Conservation (phyloP, 2,113 vertebrate genomes). For the Cranoglanis bouderius region DNA sequence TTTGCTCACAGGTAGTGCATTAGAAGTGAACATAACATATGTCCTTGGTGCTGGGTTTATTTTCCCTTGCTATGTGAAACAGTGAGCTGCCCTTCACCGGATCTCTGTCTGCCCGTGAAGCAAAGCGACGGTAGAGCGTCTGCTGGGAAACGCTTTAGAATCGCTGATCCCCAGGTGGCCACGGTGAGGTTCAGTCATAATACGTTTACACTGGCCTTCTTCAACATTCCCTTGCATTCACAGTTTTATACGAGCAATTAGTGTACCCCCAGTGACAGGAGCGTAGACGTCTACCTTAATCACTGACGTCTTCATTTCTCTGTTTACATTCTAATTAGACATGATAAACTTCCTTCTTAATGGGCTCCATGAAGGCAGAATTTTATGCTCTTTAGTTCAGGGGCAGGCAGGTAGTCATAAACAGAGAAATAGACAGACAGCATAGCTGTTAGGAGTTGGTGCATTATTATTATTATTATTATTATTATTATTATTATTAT, state of each 20-base stretch:
- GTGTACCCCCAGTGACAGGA: slow-evolving; percentile 93
- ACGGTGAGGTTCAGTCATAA: slow-evolving; percentile 91
- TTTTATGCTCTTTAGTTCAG: slow-evolving; percentile 56
- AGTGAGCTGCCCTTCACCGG: slow-evolving; percentile 58
- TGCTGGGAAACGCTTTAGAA: slow-evolving; percentile 86
- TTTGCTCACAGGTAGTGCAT: slow-evolving; percentile 43
- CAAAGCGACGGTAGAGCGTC: slow-evolving; percentile 66
- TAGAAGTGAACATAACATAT: slow-evolving; percentile 48
- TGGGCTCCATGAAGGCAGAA: slow-evolving; percentile 71
- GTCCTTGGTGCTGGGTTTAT: slow-evolving; percentile 46
- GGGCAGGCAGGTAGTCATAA: slow-evolving; percentile 35
- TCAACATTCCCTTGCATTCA: slow-evolving; percentile 89
- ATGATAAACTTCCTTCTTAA: slow-evolving; percentile 86
- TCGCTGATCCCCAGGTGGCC: slow-evolving; percentile 86
- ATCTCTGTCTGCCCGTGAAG: slow-evolving; percentile 69
- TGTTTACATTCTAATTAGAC: slow-evolving; percentile 99
- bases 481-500: slow-evolving; percentile 17
- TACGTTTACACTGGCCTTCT: slow-evolving; percentile 97
- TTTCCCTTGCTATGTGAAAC: slow-evolving; percentile 63
- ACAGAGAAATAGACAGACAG: slow-evolving; percentile 23
- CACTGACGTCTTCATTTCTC: slow-evolving; percentile 97
- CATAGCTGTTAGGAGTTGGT: neutral
- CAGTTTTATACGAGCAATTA: slow-evolving; percentile 97
- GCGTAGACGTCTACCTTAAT: slow-evolving; percentile 94
- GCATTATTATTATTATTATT: neutral